These are phyloP conservation scores for Perithous albicinctus DNA, from an alignment of 2,888 invertebrate species.

Conservation along the genomic window DNA sequence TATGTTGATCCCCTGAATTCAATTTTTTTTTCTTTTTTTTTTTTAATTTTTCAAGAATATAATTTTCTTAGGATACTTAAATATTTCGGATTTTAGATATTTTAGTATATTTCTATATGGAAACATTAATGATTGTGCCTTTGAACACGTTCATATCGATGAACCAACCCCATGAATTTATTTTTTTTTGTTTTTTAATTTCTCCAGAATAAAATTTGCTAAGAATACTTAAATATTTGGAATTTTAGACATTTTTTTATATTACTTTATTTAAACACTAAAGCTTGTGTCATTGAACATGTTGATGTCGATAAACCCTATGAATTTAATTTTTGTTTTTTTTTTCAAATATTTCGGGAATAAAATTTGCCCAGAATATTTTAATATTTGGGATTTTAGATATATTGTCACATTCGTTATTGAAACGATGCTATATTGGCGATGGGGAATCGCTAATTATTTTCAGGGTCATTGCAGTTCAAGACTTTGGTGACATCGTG, in stretches of 20 bases:
- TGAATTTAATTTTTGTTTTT: background rate
- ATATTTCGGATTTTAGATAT: background rate
- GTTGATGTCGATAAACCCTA: too few relatives aligned
- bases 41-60: background rate
- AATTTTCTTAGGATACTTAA: background rate
- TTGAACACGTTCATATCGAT: too few relatives aligned
- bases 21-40: background rate
- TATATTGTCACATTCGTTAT: background rate
- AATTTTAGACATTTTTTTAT: too few relatives aligned
- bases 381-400: background rate
- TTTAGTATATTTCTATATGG: background rate
- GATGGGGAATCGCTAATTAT: conserved; percentile 34
- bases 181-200: too few relatives aligned
- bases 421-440: background rate
- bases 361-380: background rate
- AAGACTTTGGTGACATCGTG: conserved; percentile 38
- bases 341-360: background rate
- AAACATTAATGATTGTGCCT: background rate
- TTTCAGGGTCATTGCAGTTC: conserved; percentile 44
- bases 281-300: too few relatives aligned
- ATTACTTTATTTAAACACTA: too few relatives aligned
- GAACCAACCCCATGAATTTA: too few relatives aligned
- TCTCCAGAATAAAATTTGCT: too few relatives aligned
- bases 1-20: background rate
- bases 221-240: too few relatives aligned